Base-by-base conservation (phyloP, 2,797 vertebrate species). In the Anas georgica region DNA sequence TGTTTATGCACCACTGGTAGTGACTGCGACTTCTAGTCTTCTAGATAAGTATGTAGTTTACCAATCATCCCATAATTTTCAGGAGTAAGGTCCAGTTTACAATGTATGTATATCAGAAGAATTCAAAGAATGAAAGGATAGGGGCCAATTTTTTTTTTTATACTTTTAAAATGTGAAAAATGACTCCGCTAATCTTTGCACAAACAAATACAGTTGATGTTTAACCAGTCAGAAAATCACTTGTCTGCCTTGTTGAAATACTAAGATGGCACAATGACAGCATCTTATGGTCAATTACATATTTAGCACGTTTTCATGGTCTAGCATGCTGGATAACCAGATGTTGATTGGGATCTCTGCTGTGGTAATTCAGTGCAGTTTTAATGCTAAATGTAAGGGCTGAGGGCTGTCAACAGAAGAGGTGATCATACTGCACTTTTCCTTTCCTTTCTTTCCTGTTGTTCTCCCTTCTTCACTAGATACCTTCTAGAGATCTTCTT, bases 121-220 rank as follows among this genome's bases (percentile, higher is more conserved):
- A 54, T 59, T 62, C 17, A 5, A 33, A 41, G 55, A 59, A 67
- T 8, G 31, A 79, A 14, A 9, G 54, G 2, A 6, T 2, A 10
- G 6, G 26, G 64, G 26, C 18, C 3, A 33, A 13, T 17, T 8
- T 3, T 8, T 8, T 3, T 8, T 1, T 1, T 5, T 63, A 8
- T 64, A 2, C 10, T 52, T 88, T 92, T 68, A 48, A 63, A 60
- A 55, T 1, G 3, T 28, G 39, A 20, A 7, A n/a, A 43, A 54
- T n/a, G 7, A 8, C 0, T 14, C n/a, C 70, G 12, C 25, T 17
- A 5, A 41, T 56, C 26, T 67, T 67, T 86, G 31, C 55, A 25
- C 37, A 66, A 7, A 25, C 20, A 26, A 66, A 46, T 33, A 4
- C 14, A 28, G 29, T 12, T 17, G n/a, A 12, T 69, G 43, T 22